These are phyloP conservation scores for Rhinogobio ventralis DNA, from an alignment of 2,797 vertebrate genomes.

Conservation along the genomic window DNA sequence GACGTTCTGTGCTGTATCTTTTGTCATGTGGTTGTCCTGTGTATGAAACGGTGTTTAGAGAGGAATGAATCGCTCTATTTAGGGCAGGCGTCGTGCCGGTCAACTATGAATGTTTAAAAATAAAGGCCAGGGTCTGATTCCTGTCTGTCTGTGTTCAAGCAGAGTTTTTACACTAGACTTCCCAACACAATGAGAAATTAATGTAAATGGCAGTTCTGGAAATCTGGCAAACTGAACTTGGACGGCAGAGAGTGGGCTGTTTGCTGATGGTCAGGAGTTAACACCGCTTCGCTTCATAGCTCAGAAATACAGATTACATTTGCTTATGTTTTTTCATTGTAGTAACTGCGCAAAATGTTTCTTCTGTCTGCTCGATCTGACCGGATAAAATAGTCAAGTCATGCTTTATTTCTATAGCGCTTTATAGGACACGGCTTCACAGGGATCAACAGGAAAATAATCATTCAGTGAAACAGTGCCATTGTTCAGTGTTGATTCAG, in stretches of 20 bases:
- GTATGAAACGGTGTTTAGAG: background rate
- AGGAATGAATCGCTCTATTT: slow-evolving; percentile 50
- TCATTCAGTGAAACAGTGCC: too few relatives aligned
- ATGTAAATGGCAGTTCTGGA: background rate
- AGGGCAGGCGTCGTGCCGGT: slow-evolving; percentile 39
- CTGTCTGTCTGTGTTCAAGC: too few relatives aligned
- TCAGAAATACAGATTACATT: background rate
- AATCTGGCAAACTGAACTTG: background rate
- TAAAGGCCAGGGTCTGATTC: slow-evolving; percentile 56
- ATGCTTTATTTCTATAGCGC: too few relatives aligned
- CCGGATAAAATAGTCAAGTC: background rate
- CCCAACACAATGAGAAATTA: background rate
- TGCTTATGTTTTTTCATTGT: background rate
- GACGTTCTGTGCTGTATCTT: too few relatives aligned
- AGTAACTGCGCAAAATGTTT: background rate
- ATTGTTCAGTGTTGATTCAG: too few relatives aligned
- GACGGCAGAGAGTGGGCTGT: too few relatives aligned
- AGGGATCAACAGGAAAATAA: too few relatives aligned
- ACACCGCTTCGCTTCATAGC: too few relatives aligned
- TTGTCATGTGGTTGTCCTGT: too few relatives aligned
- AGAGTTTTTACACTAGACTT: background rate
- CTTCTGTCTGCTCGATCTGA: background rate
- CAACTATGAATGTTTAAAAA: slow-evolving; percentile 60
- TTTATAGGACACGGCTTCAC: too few relatives aligned
- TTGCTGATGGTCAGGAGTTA: too few relatives aligned